Evolutionary conservation across 64 coral and sea anemone genomes (phyloP), one percentile per base, ranked within the genome.

Genomic region (Dendrophyllia cribrosa): DNA sequence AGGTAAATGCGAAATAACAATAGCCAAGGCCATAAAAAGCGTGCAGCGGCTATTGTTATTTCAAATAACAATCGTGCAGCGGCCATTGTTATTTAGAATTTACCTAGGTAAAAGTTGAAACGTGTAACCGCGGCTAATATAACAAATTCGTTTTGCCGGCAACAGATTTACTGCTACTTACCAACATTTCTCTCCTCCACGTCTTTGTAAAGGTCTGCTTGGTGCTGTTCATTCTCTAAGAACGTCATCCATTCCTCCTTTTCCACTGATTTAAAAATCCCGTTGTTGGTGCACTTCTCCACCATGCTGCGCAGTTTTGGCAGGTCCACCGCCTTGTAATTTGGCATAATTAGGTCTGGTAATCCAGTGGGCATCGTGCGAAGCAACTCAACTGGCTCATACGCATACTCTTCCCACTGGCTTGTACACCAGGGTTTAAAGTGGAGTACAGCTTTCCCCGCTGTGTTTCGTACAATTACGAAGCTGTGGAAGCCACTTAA

Each of bases 371-470:
- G 76, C 6, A 72, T 22, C 8, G 24, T 43, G 6, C 63, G 21
- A 9, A 65, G 21, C 10, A 90, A 60, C 7, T 51, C 51, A 49
- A 90, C 15, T 9, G 76, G 76, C 53, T 58, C 52, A 9, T 64
- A 90, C 15, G 45, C 49, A 2, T 69, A 22, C 11, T 19, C 64
- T 23, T 82, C 76, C 76, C 65, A 90, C 12, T 70, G 59, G 47
- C 60, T 65, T 67, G 59, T 81, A 83, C 67, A 72, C 89, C 64
- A 91, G 7, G 76, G 44, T 24, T 65, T 83, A 66, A n/a, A 83
- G 17, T 43, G 22, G 9, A 82, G 20, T 53, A 88, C 43, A 5
- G 61, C 62, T 51, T 86, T 86, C 1, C 83, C 83, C 21, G 22
- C 65, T 20, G 59, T 6, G 48, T 65, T 63, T 49, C 19, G 43